Base-by-base conservation (phyloP, 2,797 vertebrate species). In the Vireo griseus region DNA sequence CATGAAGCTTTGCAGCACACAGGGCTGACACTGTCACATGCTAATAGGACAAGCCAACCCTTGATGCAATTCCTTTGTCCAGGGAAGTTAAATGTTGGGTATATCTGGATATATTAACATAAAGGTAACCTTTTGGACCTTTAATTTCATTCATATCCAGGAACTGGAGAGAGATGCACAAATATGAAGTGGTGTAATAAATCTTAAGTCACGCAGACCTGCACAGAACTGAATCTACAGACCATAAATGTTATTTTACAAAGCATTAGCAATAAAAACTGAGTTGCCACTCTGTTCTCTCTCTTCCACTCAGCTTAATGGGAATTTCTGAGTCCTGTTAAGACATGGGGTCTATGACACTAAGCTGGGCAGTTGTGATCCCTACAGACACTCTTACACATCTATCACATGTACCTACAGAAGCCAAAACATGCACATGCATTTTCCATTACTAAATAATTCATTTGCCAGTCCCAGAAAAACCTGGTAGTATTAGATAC, bases 381-480 rank as follows among this genome's bases (percentile, higher is more conserved):
- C 63, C 76, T 80, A 22, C 29, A 80, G 79, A 74, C 42, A 33
- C 26, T 47, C 42, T 71, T 74, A 35, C 35, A 35, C 35, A 63
- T 72, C 73, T 84, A 11, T 18, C 79, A 61, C 15, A 13, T 15
- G 22, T 91, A 68, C 25, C 29, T 55, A 59, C 54, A 79, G 50
- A 83, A 91, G 39, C 63, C 75, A 89, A 59, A 42, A 86, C 47
- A 73, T 40, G 54, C 16, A 86, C 6, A 40, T 37, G 35, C 22
- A 76, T 35, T 86, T 88, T 83, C 79, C 88, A 81, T 74, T 71
- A 71, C 48, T 84, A 88, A 89, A 65, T 71, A 81, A 93, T 80
- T 69, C 33, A 73, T 66, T 78, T 78, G 40, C 58, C 68, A 84
- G 69, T 29, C 66, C 29, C 61, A 90, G 78, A 66, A 89, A 81